Conservation (phyloP, 2,113 vertebrate species). For the Emydocephalus ijimae region DNA sequence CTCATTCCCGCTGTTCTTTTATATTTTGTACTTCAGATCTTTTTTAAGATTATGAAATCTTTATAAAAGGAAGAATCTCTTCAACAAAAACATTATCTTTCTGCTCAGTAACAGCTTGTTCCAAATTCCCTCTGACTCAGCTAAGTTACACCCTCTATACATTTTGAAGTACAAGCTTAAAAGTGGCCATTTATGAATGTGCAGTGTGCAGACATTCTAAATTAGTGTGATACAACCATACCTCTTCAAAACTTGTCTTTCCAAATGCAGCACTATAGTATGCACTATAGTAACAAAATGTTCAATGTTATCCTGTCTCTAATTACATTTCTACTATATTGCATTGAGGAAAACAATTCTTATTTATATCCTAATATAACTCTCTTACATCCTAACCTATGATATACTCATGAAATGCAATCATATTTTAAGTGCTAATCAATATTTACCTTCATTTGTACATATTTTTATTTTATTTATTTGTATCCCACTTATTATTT, state of each 20-base stretch:
- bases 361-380: background rate
- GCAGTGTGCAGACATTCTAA: slow-evolving; percentile 12
- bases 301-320: background rate
- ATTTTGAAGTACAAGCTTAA: slow-evolving; percentile 10
- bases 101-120: slow-evolving; percentile 27
- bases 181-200: slow-evolving; percentile 33
- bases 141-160: slow-evolving; percentile 49
- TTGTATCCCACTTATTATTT: background rate
- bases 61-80: slow-evolving; percentile 23
- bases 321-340: background rate
- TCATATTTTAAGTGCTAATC: background rate
- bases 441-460: background rate
- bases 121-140: slow-evolving; percentile 48
- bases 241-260: slow-evolving; percentile 37
- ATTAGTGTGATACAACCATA: slow-evolving; percentile 35
- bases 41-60: slow-evolving; percentile 20
- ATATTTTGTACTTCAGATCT: background rate
- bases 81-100: slow-evolving; percentile 24
- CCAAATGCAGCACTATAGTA: slow-evolving; percentile 22
- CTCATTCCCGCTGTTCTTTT: background rate
- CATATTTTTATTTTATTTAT: background rate
- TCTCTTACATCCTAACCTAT: background rate
- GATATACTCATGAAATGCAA: background rate
- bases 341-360: background rate
- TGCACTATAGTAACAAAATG: background rate